Evolutionary conservation across 2,888 invertebrate species (phyloP).

Genomic region (Trissoscelio sp.): DNA sequence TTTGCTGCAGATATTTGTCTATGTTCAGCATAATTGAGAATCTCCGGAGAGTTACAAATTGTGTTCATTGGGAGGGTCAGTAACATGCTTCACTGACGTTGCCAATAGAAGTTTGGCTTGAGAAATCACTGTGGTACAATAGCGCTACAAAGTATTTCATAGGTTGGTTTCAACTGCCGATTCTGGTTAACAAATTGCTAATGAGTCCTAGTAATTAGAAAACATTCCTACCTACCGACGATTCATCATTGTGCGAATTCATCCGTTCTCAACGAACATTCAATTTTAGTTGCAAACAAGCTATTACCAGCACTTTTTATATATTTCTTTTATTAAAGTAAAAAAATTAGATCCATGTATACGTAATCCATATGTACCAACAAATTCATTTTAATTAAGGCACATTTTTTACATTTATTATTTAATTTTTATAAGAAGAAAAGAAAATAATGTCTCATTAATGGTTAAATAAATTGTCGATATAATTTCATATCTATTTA

Average conservation of each 20-base stretch:
- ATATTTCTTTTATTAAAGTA: background rate
- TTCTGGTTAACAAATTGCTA: constrained; percentile 57
- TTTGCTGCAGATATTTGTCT: constrained; percentile 64
- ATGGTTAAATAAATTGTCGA: no score
- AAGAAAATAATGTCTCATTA: no score
- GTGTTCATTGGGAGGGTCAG: constrained; percentile 78
- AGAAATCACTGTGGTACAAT: constrained; percentile 75
- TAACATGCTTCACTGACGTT: constrained; percentile 77
- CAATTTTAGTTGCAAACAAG: background rate
- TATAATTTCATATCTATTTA: no score
- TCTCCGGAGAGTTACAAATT: constrained; percentile 67
- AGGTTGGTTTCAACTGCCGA: constrained; percentile 53
- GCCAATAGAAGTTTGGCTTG: constrained; percentile 76
- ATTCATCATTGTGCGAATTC: constrained; percentile 22
- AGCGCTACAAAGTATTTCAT: constrained; percentile 72
- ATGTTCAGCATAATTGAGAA: constrained; percentile 68
- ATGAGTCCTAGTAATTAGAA: constrained; percentile 43
- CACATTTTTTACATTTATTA: no score
- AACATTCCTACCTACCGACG: constrained; percentile 13
- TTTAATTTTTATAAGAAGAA: no score
- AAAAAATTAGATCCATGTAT: background rate
- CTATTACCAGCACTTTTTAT: background rate
- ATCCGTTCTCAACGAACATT: background rate
- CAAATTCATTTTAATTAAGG: no score
- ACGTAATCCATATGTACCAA: no score